These are phyloP conservation scores for Plotosus lineatus DNA, from an alignment of 2,113 vertebrate genomes.

Conservation along the genomic window DNA sequence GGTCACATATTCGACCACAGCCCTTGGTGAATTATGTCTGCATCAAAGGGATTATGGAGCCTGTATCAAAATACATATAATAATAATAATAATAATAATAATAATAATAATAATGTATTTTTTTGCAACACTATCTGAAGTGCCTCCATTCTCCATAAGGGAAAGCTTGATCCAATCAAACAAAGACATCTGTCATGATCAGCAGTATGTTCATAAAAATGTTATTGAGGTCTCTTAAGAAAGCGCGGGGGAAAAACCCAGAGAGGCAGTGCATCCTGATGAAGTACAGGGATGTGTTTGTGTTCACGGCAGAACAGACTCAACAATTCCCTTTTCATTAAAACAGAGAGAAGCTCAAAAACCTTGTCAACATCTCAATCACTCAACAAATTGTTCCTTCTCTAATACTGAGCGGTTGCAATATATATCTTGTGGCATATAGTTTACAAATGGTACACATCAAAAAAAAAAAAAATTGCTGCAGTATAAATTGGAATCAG, in stretches of 20 bases:
- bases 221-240: neutral
- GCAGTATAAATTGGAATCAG: slow-evolving; percentile 12
- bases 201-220: slow-evolving; percentile 24
- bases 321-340: neutral
- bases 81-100: no score
- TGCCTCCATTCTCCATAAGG: neutral
- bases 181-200: neutral
- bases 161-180: slow-evolving; percentile 39
- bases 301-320: slow-evolving; percentile 13
- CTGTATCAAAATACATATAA: neutral
- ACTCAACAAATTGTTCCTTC: neutral
- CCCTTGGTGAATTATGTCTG: neutral
- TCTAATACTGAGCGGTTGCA: slow-evolving; percentile 10
- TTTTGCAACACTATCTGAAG: slow-evolving; percentile 7
- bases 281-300: neutral
- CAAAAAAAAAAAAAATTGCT: slow-evolving; percentile 13
- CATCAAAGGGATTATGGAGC: neutral
- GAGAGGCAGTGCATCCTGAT: neutral
- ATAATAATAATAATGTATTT: neutral
- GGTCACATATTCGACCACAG: neutral
- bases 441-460: no score
- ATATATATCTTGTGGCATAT: neutral
- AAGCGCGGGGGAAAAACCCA: slow-evolving; percentile 10
- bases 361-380: neutral
- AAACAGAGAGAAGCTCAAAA: neutral